Base-by-base conservation (phyloP, 2,888 invertebrate genomes). In the Antheraea assamensis region DNA sequence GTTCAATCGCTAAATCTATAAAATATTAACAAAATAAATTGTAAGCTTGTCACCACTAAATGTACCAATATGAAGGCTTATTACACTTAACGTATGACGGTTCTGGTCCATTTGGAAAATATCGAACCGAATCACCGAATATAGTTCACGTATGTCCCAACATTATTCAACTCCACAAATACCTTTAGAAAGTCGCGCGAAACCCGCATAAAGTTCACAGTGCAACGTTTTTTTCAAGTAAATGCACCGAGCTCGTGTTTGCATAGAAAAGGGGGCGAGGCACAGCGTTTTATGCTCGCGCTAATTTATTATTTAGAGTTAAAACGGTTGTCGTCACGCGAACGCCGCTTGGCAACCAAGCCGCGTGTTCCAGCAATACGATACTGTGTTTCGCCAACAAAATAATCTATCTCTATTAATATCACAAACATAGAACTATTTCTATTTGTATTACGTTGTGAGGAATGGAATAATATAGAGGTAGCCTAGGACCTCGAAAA, bases 221-320 rank as follows among this genome's bases (percentile, higher is more conserved):
- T 55, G 35, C 68, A 47, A 61, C 58, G 72, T 55, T 70, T 58
- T 52, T 58, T 71, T 71, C 58, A 58, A 72, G 66, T 66, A 71
- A 74, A 71, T 74, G 68, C 74, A 74, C 42, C 30, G 71, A 52
- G 31, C 68, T 66, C 66, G 68, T 74, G 74, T 74, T 74, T 74
- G 74, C 74, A 74, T 74, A 74, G 71, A 74, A 74, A 74, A 35
- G 27, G 61, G 71, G 74, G 71, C 30, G 55, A 42, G 71, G 77
- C 76, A 72, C 76, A 76, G 76, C 76, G 75, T 70, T 79, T 80
- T 78, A 76, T 76, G 77, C 78, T 49, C 75, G 80, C 75, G 75
- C 78, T 82, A 80, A 82, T 82, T 79, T 82, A 82, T 82, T 82
- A 82, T 82, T 82, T 79, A 82, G 78, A 74, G 74, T 61, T 74